Conservation (phyloP, 1,140 invertebrate species). For the Drosophila eugracilis region DNA sequence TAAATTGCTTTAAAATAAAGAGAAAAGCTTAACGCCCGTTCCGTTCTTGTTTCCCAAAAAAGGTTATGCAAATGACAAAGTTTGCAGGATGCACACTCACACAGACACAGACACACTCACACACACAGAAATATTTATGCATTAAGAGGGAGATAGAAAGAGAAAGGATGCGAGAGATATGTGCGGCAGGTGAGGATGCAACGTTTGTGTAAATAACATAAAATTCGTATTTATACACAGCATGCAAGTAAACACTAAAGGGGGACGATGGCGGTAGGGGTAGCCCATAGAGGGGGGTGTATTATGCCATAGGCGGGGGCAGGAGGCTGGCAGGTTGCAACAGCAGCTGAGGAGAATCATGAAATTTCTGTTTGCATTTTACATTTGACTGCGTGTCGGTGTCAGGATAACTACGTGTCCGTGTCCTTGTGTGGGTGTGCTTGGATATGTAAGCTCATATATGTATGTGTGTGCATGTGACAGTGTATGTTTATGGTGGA, state of each 20-base stretch:
- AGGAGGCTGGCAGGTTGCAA: conserved; percentile 12
- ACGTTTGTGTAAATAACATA: conserved; percentile 82
- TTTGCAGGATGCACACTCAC: conserved; percentile 49
- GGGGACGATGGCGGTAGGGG: neutral
- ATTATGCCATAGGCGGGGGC: neutral
- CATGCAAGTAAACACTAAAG: conserved; percentile 71
- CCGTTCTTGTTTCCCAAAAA: conserved; percentile 21
- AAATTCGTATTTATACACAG: conserved; percentile 82
- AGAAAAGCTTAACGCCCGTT: conserved; percentile 26
- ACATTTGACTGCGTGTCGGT: conserved; percentile 79
- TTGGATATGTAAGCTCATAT: conserved; percentile 21
- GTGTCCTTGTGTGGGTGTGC: conserved; percentile 26
- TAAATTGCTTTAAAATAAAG: conserved; percentile 83
- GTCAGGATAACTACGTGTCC: conserved; percentile 64
- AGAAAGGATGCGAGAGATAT: conserved; percentile 11
- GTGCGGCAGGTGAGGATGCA: conserved; percentile 58
- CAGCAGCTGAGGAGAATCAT: conserved; percentile 59
- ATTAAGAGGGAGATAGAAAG: conserved; percentile 14
- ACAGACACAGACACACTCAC: conserved; percentile 8
- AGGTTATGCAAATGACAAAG: conserved; percentile 82
- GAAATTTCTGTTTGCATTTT: conserved; percentile 76
- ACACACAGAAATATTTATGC: conserved; percentile 9
- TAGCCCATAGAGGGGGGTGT: neutral
- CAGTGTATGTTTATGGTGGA: conserved; percentile 37
- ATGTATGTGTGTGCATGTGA: conserved; percentile 22